These are phyloP conservation scores for Emydocephalus ijimae DNA, from an alignment of 2,113 vertebrate species.

Conservation along the genomic window DNA sequence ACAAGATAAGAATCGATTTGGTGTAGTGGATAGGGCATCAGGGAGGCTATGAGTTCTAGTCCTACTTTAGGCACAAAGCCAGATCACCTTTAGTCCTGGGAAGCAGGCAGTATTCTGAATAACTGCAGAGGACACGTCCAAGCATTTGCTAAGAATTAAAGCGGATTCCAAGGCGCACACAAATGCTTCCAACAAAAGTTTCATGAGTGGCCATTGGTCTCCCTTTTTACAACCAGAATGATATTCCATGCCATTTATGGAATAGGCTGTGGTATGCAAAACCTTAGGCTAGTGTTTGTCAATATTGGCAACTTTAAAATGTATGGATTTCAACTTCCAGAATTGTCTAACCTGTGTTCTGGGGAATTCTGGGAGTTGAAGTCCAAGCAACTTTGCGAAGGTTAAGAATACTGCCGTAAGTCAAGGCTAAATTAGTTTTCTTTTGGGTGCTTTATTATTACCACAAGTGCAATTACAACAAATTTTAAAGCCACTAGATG, in stretches of 20 bases:
- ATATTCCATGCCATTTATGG: neutral
- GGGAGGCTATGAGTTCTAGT: neutral
- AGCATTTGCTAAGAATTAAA: neutral
- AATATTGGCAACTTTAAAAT: neutral
- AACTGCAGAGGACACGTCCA: neutral
- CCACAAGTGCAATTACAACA: rapidly evolving
- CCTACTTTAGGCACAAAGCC: neutral
- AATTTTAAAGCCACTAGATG: conserved; percentile 58
- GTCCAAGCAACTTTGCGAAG: neutral
- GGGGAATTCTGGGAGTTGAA: neutral
- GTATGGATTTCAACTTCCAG: neutral
- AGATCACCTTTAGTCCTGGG: neutral
- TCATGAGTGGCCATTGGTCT: neutral
- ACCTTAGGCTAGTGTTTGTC: neutral
- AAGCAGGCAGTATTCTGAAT: neutral
- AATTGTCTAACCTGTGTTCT: neutral
- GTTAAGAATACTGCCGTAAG: neutral
- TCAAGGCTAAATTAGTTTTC: neutral
- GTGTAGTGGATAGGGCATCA: neutral
- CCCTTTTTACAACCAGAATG: neutral
- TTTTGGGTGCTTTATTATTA: neutral
- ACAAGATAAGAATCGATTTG: neutral
- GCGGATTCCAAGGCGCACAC: neutral
- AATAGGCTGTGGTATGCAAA: neutral
- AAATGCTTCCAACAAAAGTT: neutral